Conservation (phyloP, 2,797 vertebrate species). For the Parotocinclus haroldoi region DNA sequence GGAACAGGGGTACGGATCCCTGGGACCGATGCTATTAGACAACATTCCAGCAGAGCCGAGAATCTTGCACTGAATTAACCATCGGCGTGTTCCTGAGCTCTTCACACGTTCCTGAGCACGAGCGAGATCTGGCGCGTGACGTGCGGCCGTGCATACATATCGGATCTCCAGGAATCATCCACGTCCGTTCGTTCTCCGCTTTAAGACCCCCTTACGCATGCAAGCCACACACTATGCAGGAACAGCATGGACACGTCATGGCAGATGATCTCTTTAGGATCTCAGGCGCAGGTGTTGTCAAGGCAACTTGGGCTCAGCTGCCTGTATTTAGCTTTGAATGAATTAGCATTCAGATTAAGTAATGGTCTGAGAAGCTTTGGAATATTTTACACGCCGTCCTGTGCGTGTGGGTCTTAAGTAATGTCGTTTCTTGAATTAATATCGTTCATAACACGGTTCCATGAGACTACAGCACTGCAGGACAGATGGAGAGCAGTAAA, state of each 20-base stretch:
- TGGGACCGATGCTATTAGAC: too few species aligned
- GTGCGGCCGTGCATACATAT: conserved; percentile 19
- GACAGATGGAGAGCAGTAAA: too few species aligned
- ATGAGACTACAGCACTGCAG: too few species aligned
- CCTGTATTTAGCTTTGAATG: conserved; percentile 36
- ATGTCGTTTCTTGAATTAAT: too few species aligned
- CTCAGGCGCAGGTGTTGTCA: conserved; percentile 46
- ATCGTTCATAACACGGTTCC: too few species aligned
- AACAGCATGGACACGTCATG: conserved; percentile 7
- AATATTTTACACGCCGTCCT: background rate
- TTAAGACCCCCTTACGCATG: conserved; percentile 10
- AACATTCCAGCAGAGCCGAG: too few species aligned
- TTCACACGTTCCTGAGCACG: conserved; percentile 31
- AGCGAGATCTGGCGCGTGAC: conserved; percentile 19
- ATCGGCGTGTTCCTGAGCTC: conserved; percentile 20
- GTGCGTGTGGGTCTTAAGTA: too few species aligned
- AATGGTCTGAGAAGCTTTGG: background rate
- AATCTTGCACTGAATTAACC: conserved; percentile 10
- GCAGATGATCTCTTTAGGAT: conserved; percentile 19
- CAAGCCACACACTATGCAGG: background rate
- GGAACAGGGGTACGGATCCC: too few species aligned
- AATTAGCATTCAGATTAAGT: conserved; percentile 32
- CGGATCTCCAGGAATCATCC: conserved; percentile 7
- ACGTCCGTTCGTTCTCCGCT: background rate
- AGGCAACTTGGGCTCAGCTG: conserved; percentile 45